A percentile compares a stretch with the other conserved stretches of the same genome.
Evolutionary conservation across 1,140 invertebrate genomes (phyloP).

Genomic region (Oreohelix idahoensis): DNA sequence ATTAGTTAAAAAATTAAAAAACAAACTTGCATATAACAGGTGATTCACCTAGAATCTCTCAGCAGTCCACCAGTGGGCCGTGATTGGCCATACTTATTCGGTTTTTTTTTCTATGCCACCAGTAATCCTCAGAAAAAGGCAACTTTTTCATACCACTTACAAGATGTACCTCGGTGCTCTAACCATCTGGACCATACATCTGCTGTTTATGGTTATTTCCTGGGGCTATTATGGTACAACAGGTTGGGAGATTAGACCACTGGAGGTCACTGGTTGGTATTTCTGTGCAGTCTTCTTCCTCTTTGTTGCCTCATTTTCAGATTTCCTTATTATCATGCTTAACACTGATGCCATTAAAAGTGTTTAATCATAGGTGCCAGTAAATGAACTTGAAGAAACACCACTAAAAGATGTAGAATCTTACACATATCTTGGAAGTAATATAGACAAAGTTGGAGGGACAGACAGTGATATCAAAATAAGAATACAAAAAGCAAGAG

Average conservation of each 20-base stretch:
- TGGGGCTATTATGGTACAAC: slow-evolving; percentile 82
- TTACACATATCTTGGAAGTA: too few relatives aligned
- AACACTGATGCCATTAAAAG: too few relatives aligned
- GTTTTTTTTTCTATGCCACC: slow-evolving; percentile 39
- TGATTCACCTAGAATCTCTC: too few relatives aligned
- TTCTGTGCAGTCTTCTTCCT: not conserved
- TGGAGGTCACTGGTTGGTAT: slow-evolving; percentile 78
- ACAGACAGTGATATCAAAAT: too few relatives aligned
- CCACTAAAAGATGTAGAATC: too few relatives aligned
- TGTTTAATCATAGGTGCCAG: too few relatives aligned
- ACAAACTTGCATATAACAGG: too few relatives aligned
- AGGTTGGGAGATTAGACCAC: slow-evolving; percentile 77
- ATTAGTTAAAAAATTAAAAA: too few relatives aligned
- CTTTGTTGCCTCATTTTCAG: not conserved
- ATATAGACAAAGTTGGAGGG: too few relatives aligned
- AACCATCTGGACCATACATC: slow-evolving; percentile 76
- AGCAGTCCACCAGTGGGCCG: not conserved
- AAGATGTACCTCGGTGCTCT: slow-evolving; percentile 86
- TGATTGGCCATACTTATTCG: too few relatives aligned
- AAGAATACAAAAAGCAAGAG: too few relatives aligned
- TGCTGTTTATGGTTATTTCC: slow-evolving; percentile 79
- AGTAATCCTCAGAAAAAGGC: slow-evolving; percentile 82
- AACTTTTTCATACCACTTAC: slow-evolving; percentile 89
- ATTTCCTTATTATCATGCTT: not conserved
- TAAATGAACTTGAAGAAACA: too few relatives aligned